Percentiles rank a stretch among this genome's conserved stretches.
Conservation (phyloP, 2,888 invertebrate species). For the Tetramorium bicarinatum region DNA sequence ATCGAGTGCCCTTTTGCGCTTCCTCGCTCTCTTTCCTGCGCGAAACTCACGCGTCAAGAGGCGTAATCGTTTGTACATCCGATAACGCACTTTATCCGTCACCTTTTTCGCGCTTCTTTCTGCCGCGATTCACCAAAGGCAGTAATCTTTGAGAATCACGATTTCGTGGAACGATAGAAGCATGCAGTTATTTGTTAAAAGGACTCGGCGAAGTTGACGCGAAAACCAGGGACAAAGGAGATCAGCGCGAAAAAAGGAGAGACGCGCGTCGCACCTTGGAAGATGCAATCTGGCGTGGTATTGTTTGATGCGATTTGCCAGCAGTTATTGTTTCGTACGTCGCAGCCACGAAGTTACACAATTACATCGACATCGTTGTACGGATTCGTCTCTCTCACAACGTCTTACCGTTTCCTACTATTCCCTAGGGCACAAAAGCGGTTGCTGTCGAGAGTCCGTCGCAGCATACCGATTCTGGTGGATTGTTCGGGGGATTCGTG, state of each 20-base stretch:
- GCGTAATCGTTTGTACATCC: slow-evolving; percentile 67
- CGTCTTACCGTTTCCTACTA: slow-evolving; percentile 36
- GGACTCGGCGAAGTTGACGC: slow-evolving; percentile 52
- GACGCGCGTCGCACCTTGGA: slow-evolving; percentile 32
- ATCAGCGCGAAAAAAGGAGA: slow-evolving; percentile 22
- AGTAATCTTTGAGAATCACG: slow-evolving; percentile 62
- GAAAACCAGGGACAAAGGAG: slow-evolving; percentile 40
- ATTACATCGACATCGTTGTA: slow-evolving; percentile 66
- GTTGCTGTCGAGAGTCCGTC: slow-evolving; percentile 38
- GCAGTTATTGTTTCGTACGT: slow-evolving; percentile 74
- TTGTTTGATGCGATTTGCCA: slow-evolving; percentile 75
- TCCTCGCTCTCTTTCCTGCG: slow-evolving; percentile 39
- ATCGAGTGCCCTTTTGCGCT: slow-evolving; percentile 43
- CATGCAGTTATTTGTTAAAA: slow-evolving; percentile 65
- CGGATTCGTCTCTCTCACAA: slow-evolving; percentile 38
- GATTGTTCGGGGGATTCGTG: slow-evolving; percentile 35
- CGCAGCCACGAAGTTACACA: slow-evolving; percentile 73
- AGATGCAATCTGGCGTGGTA: slow-evolving; percentile 65
- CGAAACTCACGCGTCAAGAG: slow-evolving; percentile 43
- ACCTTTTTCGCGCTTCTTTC: slow-evolving; percentile 10
- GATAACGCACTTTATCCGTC: slow-evolving; percentile 57
- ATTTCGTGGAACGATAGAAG: slow-evolving; percentile 60
- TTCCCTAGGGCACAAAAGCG: slow-evolving; percentile 64
- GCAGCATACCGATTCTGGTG: slow-evolving; percentile 30
- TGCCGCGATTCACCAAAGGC: slow-evolving; percentile 42